Percentiles rank a stretch among this genome's conserved stretches.
phyloP scores from a whole-genome alignment of 2,113 vertebrate genomes.

The Terrapene triunguis region DNA sequence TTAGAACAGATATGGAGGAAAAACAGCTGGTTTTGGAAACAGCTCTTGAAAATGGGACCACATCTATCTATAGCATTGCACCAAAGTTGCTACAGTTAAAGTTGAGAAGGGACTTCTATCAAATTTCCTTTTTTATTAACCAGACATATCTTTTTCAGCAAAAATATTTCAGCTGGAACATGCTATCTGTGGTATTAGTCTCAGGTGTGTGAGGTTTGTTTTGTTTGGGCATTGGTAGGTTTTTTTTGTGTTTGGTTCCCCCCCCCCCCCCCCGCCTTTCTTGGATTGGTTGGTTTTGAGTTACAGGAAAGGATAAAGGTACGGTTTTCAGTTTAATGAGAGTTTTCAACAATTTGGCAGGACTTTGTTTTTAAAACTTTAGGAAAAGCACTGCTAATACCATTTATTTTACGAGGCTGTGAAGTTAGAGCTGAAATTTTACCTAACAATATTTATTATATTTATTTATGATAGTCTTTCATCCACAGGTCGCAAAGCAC shows the following conservation, averaged over 20 bases:
- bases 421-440: background rate
- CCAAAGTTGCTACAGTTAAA: background rate
- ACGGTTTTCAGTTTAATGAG: rapidly evolving
- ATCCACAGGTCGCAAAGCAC: background rate
- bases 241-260: background rate
- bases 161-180: background rate
- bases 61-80: background rate
- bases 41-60: background rate
- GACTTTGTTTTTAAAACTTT: background rate
- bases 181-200: background rate
- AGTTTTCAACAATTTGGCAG: rapidly evolving
- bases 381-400: background rate
- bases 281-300: background rate
- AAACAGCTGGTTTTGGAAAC: background rate
- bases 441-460: background rate
- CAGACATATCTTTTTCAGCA: background rate
- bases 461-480: background rate
- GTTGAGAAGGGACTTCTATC: background rate
- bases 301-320: background rate
- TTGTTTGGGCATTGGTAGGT: background rate
- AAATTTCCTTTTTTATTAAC: background rate
- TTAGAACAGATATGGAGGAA: background rate
- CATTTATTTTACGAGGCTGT: background rate
- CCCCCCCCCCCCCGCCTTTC: background rate
- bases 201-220: background rate